Evolutionary conservation across 2,113 vertebrate species (phyloP), one percentile per base, ranked within the genome.

Genomic region (Spea multiplicata): DNA sequence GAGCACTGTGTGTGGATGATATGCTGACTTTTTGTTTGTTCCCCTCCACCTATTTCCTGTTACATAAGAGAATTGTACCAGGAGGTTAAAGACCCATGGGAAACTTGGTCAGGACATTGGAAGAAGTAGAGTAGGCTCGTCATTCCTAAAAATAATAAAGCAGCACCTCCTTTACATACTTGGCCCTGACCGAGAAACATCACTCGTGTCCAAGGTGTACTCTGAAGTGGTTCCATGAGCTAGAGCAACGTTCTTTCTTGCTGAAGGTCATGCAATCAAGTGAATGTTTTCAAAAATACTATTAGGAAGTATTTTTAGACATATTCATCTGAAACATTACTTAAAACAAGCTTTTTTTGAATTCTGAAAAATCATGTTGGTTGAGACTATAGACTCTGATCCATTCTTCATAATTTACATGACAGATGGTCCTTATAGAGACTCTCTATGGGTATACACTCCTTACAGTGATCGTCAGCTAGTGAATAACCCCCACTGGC

Each of bases 61-160:
- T 92, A 92, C 90, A 90, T 91, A 90, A 91, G 86, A 86, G 89
- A 90, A 88, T 81, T 90, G 84, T 89, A 92, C 88, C 91, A 95
- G 95, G 94, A 95, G 93, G 94, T 95, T 95, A 94, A 88, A 93
- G 93, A 92, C 91, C 91, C 93, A 91, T 90, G 89, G 94, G 94
- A 94, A 93, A 93, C 92, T 91, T 87, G 89, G 89, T 86, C 88
- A 90, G 90, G 86, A 89, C 90, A 86, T 85, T 89, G 87, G 87
- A 88, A 75, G 86, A 87, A 89, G 83, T 52, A 71, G 86, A 87
- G 86, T 81, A 85, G 82, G 86, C 86, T 85, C 83, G 88, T 84
- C 86, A 83, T 50, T 85, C 86, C 90, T 91, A 93, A 92, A 93
- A 92, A 92, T 93, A 93, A 90, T 88, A 87, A 65, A 71, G 83